Conservation (phyloP, 1,140 invertebrate genomes). For the Drosophila persimilis region DNA sequence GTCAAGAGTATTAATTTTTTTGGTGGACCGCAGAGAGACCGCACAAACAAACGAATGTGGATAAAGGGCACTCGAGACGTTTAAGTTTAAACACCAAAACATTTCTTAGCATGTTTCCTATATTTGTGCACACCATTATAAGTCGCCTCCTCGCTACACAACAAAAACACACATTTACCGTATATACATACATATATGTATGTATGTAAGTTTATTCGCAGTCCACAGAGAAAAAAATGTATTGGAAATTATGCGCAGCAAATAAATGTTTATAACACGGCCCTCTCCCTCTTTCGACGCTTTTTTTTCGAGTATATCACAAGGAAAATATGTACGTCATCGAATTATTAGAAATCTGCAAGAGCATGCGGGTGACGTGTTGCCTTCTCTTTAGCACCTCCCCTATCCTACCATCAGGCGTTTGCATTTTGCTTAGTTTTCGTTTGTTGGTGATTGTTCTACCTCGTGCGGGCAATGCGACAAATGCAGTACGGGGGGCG, state of each 20-base stretch:
- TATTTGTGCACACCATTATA: too few species aligned
- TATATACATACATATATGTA: too few species aligned
- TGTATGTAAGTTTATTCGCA: background rate
- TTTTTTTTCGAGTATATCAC: too few species aligned
- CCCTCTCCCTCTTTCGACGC: background rate
- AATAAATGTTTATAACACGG: slow-evolving; percentile 45
- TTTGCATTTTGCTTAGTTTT: slow-evolving; percentile 16
- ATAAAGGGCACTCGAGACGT: too few species aligned
- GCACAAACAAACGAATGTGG: too few species aligned
- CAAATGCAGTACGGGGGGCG: slow-evolving; percentile 24
- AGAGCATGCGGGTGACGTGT: slow-evolving; percentile 21
- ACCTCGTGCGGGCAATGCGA: slow-evolving; percentile 18
- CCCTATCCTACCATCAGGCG: slow-evolving; percentile 36
- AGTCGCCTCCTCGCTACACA: background rate
- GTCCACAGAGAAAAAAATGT: slow-evolving; percentile 33
- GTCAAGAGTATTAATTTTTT: too few species aligned
- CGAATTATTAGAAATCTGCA: background rate
- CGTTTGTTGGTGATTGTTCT: slow-evolving; percentile 12
- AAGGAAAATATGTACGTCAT: too few species aligned
- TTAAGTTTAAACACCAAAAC: too few species aligned
- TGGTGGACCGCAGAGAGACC: too few species aligned
- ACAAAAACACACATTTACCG: background rate
- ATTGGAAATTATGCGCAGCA: slow-evolving; percentile 37
- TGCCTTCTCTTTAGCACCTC: slow-evolving; percentile 3
- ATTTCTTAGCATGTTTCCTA: too few species aligned